A percentile compares a stretch with the other conserved stretches of the same genome.
Evolutionary conservation across 2,888 invertebrate genomes (phyloP).

Genomic region (Apamea crenata): DNA sequence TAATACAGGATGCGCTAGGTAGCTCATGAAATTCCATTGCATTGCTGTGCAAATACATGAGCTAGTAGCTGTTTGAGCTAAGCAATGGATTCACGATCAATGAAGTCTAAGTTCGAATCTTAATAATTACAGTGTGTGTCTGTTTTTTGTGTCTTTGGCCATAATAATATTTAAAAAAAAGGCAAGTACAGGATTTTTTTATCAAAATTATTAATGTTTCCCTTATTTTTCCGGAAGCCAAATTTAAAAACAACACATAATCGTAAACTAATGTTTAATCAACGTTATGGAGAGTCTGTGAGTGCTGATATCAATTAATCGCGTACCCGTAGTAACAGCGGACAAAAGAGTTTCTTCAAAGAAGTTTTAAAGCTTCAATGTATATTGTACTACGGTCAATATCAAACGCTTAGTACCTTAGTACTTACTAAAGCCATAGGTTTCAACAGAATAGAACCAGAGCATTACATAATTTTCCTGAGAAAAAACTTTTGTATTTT

Average conservation of each 20-base stretch:
- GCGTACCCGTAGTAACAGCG: background rate
- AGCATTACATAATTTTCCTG: background rate
- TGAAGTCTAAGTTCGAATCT: too few species aligned
- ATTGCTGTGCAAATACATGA: too few species aligned
- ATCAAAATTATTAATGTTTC: background rate
- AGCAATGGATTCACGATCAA: too few species aligned
- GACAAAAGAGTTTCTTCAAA: constrained; percentile 7
- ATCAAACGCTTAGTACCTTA: background rate
- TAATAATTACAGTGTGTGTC: too few species aligned
- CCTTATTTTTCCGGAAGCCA: background rate
- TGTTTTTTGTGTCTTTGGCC: too few species aligned
- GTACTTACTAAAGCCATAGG: background rate
- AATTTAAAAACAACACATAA: background rate
- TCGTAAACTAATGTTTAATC: background rate
- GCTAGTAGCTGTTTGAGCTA: too few species aligned
- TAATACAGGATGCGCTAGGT: too few species aligned
- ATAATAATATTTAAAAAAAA: too few species aligned
- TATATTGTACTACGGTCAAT: constrained; percentile 5
- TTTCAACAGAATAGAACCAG: background rate
- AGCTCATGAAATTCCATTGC: too few species aligned
- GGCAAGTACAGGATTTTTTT: too few species aligned
- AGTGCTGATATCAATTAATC: background rate
- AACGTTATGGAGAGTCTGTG: background rate
- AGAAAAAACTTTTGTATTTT: constrained; percentile 14
- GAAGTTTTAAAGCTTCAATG: background rate